Conservation (phyloP, 2,797 vertebrate genomes). For the Gallinago nigripennis region DNA sequence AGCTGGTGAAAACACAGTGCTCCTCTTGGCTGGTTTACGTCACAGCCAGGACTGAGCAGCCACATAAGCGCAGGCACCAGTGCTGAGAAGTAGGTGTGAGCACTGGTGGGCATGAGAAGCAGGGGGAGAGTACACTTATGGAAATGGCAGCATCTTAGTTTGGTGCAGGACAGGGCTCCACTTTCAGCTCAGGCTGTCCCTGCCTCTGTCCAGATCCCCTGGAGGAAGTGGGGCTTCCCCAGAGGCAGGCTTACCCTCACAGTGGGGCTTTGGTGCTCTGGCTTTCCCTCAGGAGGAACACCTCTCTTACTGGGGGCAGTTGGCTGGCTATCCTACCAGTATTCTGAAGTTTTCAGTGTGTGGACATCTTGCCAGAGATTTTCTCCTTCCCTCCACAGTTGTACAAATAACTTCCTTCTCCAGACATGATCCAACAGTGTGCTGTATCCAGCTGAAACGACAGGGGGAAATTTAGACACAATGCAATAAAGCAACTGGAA, state of each 20-base stretch:
- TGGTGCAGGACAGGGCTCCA: not conserved
- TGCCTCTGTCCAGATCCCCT: not conserved
- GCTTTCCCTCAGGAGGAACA: not conserved
- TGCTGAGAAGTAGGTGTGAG: rapidly evolving
- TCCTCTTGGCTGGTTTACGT: not conserved
- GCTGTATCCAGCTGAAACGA: not conserved
- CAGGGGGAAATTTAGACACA: constrained; percentile 7
- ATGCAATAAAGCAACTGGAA: constrained; percentile 23
- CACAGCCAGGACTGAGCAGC: not conserved
- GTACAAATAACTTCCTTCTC: not conserved
- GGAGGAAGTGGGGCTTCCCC: not conserved
- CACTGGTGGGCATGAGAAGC: not conserved
- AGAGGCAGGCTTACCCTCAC: not conserved
- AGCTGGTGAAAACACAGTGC: not conserved
- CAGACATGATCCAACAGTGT: not conserved
- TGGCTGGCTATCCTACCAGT: not conserved
- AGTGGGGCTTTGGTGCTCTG: not conserved
- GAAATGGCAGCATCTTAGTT: not conserved
- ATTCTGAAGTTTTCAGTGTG: not conserved
- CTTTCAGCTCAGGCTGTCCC: not conserved
- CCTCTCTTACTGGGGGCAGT: not conserved
- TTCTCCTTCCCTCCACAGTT: not conserved
- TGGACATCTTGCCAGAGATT: not conserved
- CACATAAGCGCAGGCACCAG: rapidly evolving
- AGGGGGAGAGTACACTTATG: not conserved